Percentiles rank a stretch among this genome's conserved stretches.
Evolutionary conservation across 2,797 vertebrate species (phyloP).

Genomic region (Rousettus madagascariensis): DNA sequence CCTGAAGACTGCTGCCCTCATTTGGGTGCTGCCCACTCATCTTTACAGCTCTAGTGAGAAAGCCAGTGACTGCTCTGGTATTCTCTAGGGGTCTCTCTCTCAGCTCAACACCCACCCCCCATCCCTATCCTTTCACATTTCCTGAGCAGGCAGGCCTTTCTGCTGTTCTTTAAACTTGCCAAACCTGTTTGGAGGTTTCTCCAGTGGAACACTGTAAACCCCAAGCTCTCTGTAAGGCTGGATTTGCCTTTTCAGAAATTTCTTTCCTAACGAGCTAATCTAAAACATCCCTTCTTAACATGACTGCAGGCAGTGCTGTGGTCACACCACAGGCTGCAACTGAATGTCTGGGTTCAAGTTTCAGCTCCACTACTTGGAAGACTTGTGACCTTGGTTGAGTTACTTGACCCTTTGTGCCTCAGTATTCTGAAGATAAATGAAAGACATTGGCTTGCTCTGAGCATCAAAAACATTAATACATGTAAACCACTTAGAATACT

Average conservation of each 20-base stretch:
- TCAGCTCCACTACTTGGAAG: background rate
- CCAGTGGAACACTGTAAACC: background rate
- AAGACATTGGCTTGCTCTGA: background rate
- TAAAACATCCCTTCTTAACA: background rate
- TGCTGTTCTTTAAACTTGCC: background rate
- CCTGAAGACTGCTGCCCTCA: background rate
- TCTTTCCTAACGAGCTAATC: background rate
- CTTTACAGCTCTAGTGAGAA: fast-evolving
- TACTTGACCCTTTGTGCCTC: background rate
- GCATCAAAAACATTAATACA: background rate
- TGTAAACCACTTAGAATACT: fast-evolving
- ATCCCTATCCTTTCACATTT: background rate
- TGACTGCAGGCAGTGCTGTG: too few relatives aligned
- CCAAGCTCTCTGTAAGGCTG: background rate
- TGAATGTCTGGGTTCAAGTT: background rate
- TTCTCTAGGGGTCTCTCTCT: background rate
- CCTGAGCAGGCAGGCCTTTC: background rate
- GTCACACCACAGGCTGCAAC: background rate
- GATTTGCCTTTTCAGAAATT: background rate
- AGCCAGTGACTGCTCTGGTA: fast-evolving
- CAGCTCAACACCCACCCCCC: background rate
- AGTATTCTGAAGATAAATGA: background rate
- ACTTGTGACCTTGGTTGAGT: background rate
- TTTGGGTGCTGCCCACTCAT: background rate
- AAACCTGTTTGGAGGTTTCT: slow-evolving; percentile 33